Evolutionary conservation across 2,888 invertebrate species (phyloP).

Genomic region (Glomeris marginata): DNA sequence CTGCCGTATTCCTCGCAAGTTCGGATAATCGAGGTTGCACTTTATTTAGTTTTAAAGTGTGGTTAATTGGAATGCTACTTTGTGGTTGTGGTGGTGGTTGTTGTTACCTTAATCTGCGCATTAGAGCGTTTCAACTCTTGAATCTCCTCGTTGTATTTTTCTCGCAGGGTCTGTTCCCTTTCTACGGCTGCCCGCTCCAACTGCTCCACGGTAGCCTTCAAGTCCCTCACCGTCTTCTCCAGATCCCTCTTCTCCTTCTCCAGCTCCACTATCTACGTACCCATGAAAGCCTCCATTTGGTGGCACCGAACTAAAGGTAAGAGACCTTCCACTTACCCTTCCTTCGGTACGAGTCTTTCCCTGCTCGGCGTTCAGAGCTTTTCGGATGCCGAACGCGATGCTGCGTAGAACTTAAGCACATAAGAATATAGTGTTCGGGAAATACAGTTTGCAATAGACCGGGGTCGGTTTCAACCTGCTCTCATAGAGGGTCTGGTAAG

Average conservation of each 20-base stretch:
- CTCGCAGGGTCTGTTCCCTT: constrained; percentile 72
- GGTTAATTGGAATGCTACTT: background rate
- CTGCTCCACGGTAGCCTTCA: constrained; percentile 32
- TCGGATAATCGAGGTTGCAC: background rate
- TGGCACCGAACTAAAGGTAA: background rate
- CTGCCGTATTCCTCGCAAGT: no score
- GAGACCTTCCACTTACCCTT: constrained; percentile 21
- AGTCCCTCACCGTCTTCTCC: constrained; percentile 40
- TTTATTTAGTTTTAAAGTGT: background rate
- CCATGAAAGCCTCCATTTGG: background rate
- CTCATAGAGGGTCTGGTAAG: constrained; percentile 91
- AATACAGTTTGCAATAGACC: no score
- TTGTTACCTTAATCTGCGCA: constrained; percentile 66
- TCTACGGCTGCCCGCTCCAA: constrained; percentile 41
- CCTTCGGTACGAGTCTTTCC: constrained; percentile 68
- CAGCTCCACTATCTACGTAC: constrained; percentile 46
- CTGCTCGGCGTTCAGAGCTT: constrained; percentile 87
- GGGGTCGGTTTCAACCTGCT: constrained; percentile 44
- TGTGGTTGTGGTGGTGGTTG: background rate
- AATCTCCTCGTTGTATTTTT: constrained; percentile 82
- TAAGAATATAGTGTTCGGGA: no score
- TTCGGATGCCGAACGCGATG: constrained; percentile 93
- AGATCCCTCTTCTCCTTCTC: constrained; percentile 48
- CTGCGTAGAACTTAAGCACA: constrained; percentile 42
- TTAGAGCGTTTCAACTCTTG: constrained; percentile 86